A percentile compares a stretch with the other conserved stretches of the same genome.
These are phyloP conservation scores for Thysanoteuthis rhombus DNA, from an alignment of 2,888 invertebrate genomes.

Conservation along the genomic window DNA sequence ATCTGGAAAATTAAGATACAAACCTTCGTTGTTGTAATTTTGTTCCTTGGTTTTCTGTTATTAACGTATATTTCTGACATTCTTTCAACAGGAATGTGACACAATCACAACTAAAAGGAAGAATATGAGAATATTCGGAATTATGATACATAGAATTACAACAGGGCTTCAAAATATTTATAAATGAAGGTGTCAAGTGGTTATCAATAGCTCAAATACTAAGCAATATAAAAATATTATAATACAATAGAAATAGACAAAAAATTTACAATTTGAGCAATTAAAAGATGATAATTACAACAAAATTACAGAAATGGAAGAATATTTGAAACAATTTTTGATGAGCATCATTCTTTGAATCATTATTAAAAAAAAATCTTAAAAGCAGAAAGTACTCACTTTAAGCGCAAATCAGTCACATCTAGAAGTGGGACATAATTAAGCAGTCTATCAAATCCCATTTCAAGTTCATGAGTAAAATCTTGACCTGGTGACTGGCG, in stretches of 20 bases:
- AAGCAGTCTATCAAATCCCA: conserved; percentile 85
- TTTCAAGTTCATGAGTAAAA: conserved; percentile 80
- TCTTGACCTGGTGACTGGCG: conserved; percentile 70
- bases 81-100: conserved; percentile 85
- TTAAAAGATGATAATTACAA: not conserved
- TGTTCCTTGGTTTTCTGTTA: conserved; percentile 81
- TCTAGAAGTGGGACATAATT: conserved; percentile 86
- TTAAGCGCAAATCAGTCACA: conserved; percentile 87
- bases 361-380: not conserved
- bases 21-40: conserved; percentile 76
- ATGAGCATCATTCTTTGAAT: too few relatives aligned
- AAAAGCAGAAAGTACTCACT: conserved; percentile 62
- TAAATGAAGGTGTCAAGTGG: not conserved
- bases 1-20: conserved; percentile 35
- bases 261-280: not conserved
- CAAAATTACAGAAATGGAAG: too few relatives aligned
- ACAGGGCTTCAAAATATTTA: not conserved
- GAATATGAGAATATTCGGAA: not conserved
- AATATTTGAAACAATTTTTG: too few relatives aligned
- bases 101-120: conserved; percentile 77
- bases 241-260: not conserved
- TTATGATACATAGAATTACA: not conserved
- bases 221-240: too few relatives aligned
- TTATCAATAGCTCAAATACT: too few relatives aligned
- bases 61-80: conserved; percentile 76